Evolutionary conservation across 2,888 invertebrate species (phyloP), one percentile per base, ranked within the genome.

Genomic region (Campopleginae sp.): DNA sequence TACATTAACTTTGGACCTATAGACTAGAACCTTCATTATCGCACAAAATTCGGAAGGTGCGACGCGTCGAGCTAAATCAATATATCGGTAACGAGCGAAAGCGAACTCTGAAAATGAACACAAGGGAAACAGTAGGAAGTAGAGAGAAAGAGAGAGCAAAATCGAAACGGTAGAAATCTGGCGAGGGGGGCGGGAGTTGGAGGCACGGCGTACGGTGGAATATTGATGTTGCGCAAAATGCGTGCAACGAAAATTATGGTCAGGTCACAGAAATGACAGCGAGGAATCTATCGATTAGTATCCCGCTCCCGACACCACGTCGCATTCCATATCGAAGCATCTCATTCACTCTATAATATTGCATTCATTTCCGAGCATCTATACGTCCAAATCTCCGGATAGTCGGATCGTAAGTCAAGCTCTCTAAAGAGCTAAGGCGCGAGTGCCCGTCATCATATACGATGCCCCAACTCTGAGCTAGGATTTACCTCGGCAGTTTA

Each of bases 171-270:
- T 63, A 51, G 61, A 23, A 78, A 51, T 19, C 14, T 19, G 72
- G 8, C 5, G 38, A 38, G 38, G 58, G 58, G 31, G 54, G 44
- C 54, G 54, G 23, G 68, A 14, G 27, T 2, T 51, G n/a, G n/a
- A 33, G 70, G 51, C 74, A 79, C 68, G 46, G 51, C 63, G 70
- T 71, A 48, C 66, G 33, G 58, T 84, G 84, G 80, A 84, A 84
- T 84, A 84, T 84, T 84, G 80, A 84, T 84, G 71, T 80, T 70
- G 84, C 84, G 76, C 76, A 84, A 84, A 80, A 80, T 84, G 84
- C 84, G 84, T 84, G 80, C 84, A 84, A 84, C 72, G 84, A 84
- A 84, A 84, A 84, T 80, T 80, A 71, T 76, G 84, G 84, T 84
- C 54, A 72, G 71, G 71, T 80, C 80, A 76, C 46, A 68, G 54